Evolutionary conservation across 2,113 vertebrate species (phyloP).

Genomic region (Syngnathus scovelli): DNA sequence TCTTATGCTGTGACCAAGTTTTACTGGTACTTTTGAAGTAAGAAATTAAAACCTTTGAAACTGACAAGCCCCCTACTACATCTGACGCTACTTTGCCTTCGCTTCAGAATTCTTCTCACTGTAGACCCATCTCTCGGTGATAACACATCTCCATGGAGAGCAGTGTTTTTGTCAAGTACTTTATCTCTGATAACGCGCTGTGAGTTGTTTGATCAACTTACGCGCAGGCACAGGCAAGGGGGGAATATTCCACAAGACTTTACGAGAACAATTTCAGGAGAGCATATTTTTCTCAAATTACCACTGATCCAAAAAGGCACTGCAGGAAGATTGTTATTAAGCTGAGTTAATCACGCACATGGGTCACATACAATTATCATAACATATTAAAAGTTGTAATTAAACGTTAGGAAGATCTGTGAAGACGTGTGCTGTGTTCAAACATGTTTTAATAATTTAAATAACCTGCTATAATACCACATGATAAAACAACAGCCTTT

Average conservation of each 20-base stretch:
- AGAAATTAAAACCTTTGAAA: constrained; percentile 13
- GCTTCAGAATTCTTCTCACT: constrained; percentile 31
- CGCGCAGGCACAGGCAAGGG: neutral
- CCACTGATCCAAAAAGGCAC: constrained; percentile 50
- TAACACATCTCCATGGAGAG: constrained; percentile 27
- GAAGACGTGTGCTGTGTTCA: constrained; percentile 11
- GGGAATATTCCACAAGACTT: constrained; percentile 41
- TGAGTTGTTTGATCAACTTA: constrained; percentile 51
- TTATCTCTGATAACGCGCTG: constrained; percentile 48
- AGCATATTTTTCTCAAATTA: constrained; percentile 29
- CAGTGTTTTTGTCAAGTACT: constrained; percentile 26
- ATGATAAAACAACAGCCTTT: neutral
- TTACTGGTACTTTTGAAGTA: neutral
- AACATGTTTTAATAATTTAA: constrained; percentile 1
- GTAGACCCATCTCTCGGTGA: constrained; percentile 28
- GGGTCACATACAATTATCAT: constrained; percentile 48
- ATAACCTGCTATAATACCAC: neutral
- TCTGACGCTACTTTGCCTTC: constrained; percentile 4
- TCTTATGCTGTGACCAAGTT: neutral
- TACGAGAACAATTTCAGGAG: neutral
- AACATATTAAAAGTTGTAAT: constrained; percentile 53
- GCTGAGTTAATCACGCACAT: constrained; percentile 28
- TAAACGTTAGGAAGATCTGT: constrained; percentile 41
- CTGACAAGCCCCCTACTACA: constrained; percentile 9
- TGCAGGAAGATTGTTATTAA: constrained; percentile 56